Percentiles rank a stretch among this genome's conserved stretches.
These are phyloP conservation scores for Lamellibrachia satsuma DNA, from an alignment of 2,888 invertebrate species.

Conservation along the genomic window DNA sequence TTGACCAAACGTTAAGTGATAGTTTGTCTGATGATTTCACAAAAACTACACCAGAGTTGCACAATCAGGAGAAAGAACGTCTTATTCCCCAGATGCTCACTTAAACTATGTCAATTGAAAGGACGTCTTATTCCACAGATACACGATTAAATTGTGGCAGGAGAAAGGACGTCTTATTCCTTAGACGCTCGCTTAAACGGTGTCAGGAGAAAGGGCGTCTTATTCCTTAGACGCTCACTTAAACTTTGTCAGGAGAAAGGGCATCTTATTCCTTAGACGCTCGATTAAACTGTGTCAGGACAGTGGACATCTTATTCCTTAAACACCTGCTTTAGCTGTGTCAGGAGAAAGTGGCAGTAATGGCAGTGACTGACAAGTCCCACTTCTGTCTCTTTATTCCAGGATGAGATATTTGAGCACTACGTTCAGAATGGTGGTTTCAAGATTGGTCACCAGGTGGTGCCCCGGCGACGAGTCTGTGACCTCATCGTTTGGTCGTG, in stretches of 20 bases:
- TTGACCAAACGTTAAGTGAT: too few relatives aligned
- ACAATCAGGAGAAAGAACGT: too few relatives aligned
- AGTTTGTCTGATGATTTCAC: too few relatives aligned
- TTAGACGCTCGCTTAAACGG: too few relatives aligned
- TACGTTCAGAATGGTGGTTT: constrained; percentile 57
- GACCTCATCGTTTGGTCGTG: constrained; percentile 57
- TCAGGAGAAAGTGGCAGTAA: neutral
- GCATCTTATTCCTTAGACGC: too few relatives aligned
- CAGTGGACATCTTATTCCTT: neutral
- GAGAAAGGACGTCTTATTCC: too few relatives aligned
- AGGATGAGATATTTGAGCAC: constrained; percentile 65
- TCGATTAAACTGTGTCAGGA: too few relatives aligned
- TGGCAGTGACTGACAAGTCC: neutral
- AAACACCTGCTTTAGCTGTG: neutral
- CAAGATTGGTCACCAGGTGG: constrained; percentile 45
- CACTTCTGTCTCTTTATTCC: constrained; percentile 30
- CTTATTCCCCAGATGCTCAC: too few relatives aligned
- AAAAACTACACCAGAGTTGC: too few relatives aligned
- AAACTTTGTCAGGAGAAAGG: neutral
- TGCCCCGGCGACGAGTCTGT: constrained; percentile 49
- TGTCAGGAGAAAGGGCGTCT: neutral
- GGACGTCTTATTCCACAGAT: too few relatives aligned
- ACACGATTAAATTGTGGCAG: too few relatives aligned
- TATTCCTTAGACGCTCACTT: neutral
- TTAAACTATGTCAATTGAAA: too few relatives aligned